Conservation (phyloP, 2,888 invertebrate genomes). For the Chymomyza procnemis region DNA sequence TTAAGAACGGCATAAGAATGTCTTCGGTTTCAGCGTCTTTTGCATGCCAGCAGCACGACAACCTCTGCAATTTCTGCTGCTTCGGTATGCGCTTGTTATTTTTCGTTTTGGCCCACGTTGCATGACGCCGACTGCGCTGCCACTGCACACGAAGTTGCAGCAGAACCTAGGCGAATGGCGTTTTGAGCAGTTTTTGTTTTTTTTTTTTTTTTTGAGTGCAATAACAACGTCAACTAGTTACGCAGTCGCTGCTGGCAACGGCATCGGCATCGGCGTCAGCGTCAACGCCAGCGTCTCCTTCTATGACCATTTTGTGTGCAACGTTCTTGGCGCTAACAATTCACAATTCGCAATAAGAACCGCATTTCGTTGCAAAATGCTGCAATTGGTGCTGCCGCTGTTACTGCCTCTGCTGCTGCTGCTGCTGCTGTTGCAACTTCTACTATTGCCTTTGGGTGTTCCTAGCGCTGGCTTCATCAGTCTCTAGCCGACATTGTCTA, state of each 20-base stretch:
- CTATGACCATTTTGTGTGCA: constrained; percentile 1
- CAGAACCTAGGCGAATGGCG: constrained; percentile 1
- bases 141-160: constrained; percentile 1
- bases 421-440: constrained; percentile 21
- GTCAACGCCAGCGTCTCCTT: background rate
- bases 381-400: constrained; percentile 44
- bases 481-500: constrained; percentile 79
- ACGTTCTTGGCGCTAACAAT: constrained; percentile 30
- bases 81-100: background rate
- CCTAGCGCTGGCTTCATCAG: constrained; percentile 74
- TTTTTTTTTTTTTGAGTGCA: constrained; percentile 61
- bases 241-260: background rate
- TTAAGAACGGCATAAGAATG: background rate
- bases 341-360: constrained; percentile 60
- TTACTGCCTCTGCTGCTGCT: background rate
- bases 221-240: constrained; percentile 50
- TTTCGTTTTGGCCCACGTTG: constrained; percentile 11
- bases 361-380: constrained; percentile 63
- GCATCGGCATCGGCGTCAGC: background rate
- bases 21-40: constrained; percentile 9
- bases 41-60: constrained; percentile 13
- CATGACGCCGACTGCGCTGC: constrained; percentile 17
- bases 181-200: background rate
- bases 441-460: constrained; percentile 34
- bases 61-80: constrained; percentile 17